Percentiles rank a stretch among this genome's conserved stretches.
These are phyloP conservation scores for Drosophila tsacasi DNA, from an alignment of 1,140 invertebrate genomes.

Conservation along the genomic window DNA sequence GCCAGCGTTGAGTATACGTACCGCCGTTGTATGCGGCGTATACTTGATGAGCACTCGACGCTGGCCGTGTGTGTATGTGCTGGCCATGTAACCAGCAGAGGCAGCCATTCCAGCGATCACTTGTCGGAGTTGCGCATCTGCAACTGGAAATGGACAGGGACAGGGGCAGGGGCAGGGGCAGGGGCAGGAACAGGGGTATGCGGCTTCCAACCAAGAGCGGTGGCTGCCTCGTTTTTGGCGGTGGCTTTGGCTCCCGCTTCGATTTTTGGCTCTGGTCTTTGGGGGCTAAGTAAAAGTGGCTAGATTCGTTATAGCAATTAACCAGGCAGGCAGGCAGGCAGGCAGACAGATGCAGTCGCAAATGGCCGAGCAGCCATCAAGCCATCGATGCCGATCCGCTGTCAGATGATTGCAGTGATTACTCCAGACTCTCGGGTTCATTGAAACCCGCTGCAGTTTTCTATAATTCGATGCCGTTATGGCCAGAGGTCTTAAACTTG, in stretches of 20 bases:
- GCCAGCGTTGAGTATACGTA: constrained; percentile 38
- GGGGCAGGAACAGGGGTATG: constrained; percentile 5
- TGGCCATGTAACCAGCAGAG: constrained; percentile 44
- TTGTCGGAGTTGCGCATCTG: constrained; percentile 44
- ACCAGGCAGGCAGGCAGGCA: constrained; percentile 30
- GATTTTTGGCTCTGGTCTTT: constrained; percentile 46
- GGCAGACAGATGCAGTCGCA: constrained; percentile 23
- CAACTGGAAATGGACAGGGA: constrained; percentile 28
- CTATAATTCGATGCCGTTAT: constrained; percentile 63
- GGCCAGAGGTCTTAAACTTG: constrained; percentile 78
- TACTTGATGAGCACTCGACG: constrained; percentile 56
- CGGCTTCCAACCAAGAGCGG: constrained; percentile 17
- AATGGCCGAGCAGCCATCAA: constrained; percentile 49
- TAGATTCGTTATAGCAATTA: constrained; percentile 82
- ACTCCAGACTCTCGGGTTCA: constrained; percentile 61
- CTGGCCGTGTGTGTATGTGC: constrained; percentile 6
- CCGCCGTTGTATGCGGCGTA: constrained; percentile 60
- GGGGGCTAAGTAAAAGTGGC: constrained; percentile 70
- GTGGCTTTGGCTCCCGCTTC: constrained; percentile 35
- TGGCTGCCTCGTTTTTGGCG: constrained; percentile 30
- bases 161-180: constrained; percentile 6
- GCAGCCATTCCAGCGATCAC: constrained; percentile 39
- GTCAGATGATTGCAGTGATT: constrained; percentile 72
- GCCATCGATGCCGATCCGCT: constrained; percentile 58
- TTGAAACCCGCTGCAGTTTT: constrained; percentile 71